phyloP scores from a whole-genome alignment of 1,140 invertebrate genomes.

The Lepidurus packardi region DNA sequence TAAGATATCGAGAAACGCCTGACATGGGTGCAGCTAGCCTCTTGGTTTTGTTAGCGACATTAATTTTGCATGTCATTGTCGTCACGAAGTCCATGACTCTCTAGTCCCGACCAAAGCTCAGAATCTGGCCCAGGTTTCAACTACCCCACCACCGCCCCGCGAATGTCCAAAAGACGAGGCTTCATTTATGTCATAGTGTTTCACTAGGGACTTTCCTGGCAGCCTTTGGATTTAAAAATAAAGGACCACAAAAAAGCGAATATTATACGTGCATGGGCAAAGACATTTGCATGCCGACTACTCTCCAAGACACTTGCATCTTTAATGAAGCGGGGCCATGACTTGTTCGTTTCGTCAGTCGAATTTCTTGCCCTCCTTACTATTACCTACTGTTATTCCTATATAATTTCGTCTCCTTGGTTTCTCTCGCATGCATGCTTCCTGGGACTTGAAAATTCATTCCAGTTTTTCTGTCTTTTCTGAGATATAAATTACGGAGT shows the following conservation, averaged over 20 bases:
- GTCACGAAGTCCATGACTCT: background rate
- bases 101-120: background rate
- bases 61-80: constrained; percentile 11
- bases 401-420: too few species aligned
- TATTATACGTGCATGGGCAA: background rate
- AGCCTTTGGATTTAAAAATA: background rate
- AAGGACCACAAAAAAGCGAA: background rate
- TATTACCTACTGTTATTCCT: too few species aligned
- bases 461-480: too few species aligned
- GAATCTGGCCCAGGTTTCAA: background rate
- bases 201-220: background rate
- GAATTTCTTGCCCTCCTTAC: background rate
- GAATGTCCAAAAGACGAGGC: background rate
- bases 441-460: too few species aligned
- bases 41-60: background rate
- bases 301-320: background rate
- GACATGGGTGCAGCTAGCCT: background rate
- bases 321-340: background rate
- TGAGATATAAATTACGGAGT: too few species aligned
- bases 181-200: too few species aligned
- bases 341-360: background rate
- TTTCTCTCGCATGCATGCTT: too few species aligned
- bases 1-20: background rate
- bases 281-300: constrained; percentile 17
- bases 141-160: too few species aligned